These are phyloP conservation scores for Lateolabrax maculatus DNA, from an alignment of 2,797 vertebrate genomes.

Conservation along the genomic window DNA sequence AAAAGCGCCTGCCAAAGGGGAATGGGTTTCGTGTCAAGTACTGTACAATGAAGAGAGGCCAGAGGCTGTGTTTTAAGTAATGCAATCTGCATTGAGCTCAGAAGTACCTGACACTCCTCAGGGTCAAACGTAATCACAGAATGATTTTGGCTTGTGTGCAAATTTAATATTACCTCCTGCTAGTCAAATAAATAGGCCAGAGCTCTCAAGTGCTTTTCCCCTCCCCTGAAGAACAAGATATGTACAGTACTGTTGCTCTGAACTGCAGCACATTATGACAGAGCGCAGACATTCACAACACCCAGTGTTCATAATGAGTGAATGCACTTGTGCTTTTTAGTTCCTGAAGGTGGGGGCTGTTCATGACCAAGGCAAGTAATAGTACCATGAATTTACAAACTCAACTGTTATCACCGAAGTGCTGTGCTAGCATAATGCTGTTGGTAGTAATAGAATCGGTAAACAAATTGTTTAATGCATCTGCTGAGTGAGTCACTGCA, in stretches of 20 bases:
- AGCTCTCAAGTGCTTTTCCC: slow-evolving; percentile 42
- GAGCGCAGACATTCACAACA: slow-evolving; percentile 34
- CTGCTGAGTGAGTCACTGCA: slow-evolving; percentile 43
- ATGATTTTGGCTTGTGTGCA: slow-evolving; percentile 67
- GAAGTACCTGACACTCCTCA: slow-evolving; percentile 50
- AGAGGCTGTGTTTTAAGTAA: slow-evolving; percentile 70
- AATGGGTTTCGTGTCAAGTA: slow-evolving; percentile 60
- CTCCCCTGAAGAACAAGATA: slow-evolving; percentile 38
- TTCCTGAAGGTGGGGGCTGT: slow-evolving; percentile 4
- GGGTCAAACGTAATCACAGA: slow-evolving; percentile 72
- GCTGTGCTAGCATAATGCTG: slow-evolving; percentile 51
- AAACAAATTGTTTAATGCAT: slow-evolving; percentile 70
- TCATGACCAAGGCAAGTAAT: slow-evolving; percentile 39
- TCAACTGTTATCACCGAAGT: slow-evolving; percentile 51
- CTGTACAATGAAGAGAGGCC: slow-evolving; percentile 58
- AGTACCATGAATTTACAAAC: slow-evolving; percentile 51
- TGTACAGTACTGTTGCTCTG: slow-evolving; percentile 13
- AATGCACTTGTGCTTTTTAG: slow-evolving; percentile 22
- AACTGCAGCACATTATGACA: slow-evolving; percentile 23
- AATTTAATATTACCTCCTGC: slow-evolving; percentile 62
- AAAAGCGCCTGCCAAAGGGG: slow-evolving; percentile 45
- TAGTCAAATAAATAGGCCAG: slow-evolving; percentile 65
- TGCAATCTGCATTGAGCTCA: slow-evolving; percentile 63
- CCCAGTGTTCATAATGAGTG: slow-evolving; percentile 25
- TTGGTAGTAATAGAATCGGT: slow-evolving; percentile 54